A percentile compares a stretch with the other conserved stretches of the same genome.
Conservation (phyloP, 1,140 invertebrate genomes). For the Ceratoteleas bidentatus region DNA sequence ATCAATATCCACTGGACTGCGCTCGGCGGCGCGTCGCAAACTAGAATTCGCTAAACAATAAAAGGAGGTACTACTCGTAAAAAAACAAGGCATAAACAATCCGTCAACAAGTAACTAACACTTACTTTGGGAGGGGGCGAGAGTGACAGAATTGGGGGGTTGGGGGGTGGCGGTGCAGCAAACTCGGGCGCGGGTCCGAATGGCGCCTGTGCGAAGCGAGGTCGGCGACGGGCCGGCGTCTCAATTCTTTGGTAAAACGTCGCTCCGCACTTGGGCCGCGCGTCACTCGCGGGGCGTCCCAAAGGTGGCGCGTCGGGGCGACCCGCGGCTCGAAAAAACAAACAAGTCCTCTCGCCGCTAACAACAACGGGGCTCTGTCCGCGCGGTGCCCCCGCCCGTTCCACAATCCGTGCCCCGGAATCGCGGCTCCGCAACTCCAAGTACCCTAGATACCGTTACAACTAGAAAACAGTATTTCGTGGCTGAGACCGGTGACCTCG, state of each 20-base stretch:
- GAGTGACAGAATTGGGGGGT: too few relatives aligned
- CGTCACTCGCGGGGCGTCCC: slow-evolving; percentile 22
- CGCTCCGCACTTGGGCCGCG: slow-evolving; percentile 38
- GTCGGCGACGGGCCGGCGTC: slow-evolving; percentile 59
- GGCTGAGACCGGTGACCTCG: slow-evolving; percentile 25
- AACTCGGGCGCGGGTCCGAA: slow-evolving; percentile 25
- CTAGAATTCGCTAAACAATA: slow-evolving; percentile 41
- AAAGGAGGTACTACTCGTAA: slow-evolving; percentile 33
- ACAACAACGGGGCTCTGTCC: slow-evolving; percentile 23
- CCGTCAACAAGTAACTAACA: slow-evolving; percentile 51
- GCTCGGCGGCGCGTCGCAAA: slow-evolving; percentile 7
- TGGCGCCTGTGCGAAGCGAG: slow-evolving; percentile 45
- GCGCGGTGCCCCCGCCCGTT: slow-evolving; percentile 19
- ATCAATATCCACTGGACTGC: too few relatives aligned
- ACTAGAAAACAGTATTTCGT: slow-evolving; percentile 55
- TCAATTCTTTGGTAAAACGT: slow-evolving; percentile 54
- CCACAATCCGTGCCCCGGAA: slow-evolving; percentile 4
- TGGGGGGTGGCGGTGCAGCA: too few relatives aligned
- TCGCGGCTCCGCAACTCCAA: slow-evolving; percentile 36
- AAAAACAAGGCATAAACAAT: slow-evolving; percentile 54
- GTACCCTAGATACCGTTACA: slow-evolving; percentile 57
- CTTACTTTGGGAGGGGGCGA: too few relatives aligned
- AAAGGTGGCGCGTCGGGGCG: slow-evolving; percentile 33
- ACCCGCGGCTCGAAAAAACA: slow-evolving; percentile 14
- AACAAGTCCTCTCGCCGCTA: slow-evolving; percentile 23